Evolutionary conservation across 1,140 invertebrate genomes (phyloP).

Genomic region (Stenopsyche tienmushanensis): DNA sequence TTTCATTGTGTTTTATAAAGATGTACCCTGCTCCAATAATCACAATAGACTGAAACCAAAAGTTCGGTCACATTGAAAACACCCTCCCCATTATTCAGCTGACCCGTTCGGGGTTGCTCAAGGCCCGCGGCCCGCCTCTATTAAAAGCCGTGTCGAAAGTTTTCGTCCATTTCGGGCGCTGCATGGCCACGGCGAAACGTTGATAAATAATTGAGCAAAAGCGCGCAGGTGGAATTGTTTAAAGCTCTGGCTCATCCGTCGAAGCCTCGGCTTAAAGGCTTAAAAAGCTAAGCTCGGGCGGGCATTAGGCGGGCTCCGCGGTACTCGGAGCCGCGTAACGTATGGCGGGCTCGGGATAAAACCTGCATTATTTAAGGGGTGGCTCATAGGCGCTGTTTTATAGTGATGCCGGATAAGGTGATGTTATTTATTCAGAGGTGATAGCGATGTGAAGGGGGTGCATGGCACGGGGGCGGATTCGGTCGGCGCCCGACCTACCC

Average conservation of each 20-base stretch:
- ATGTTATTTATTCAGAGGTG: slow-evolving; percentile 5
- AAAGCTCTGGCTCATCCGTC: slow-evolving; percentile 9
- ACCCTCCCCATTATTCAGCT: too few relatives aligned
- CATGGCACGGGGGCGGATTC: background rate
- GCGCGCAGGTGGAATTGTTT: background rate
- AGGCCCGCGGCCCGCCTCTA: background rate
- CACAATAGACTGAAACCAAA: too few relatives aligned
- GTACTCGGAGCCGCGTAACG: background rate
- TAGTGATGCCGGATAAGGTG: background rate
- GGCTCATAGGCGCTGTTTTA: background rate
- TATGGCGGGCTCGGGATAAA: too few relatives aligned
- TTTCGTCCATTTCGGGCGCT: background rate
- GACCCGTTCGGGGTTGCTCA: background rate
- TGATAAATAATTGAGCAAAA: slow-evolving; percentile 5
- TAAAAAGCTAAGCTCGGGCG: background rate
- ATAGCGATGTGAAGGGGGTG: background rate
- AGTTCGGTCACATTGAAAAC: too few relatives aligned
- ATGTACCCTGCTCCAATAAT: too few relatives aligned
- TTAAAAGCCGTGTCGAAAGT: background rate
- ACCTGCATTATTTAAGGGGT: slow-evolving; percentile 8
- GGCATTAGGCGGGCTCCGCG: too few relatives aligned
- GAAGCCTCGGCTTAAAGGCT: slow-evolving; percentile 2
- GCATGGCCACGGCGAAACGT: too few relatives aligned
- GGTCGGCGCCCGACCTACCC: too few relatives aligned
- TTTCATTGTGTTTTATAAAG: too few relatives aligned